Evolutionary conservation across 1,140 invertebrate species (phyloP).

Genomic region (Pseudomyrmex cubaensis): DNA sequence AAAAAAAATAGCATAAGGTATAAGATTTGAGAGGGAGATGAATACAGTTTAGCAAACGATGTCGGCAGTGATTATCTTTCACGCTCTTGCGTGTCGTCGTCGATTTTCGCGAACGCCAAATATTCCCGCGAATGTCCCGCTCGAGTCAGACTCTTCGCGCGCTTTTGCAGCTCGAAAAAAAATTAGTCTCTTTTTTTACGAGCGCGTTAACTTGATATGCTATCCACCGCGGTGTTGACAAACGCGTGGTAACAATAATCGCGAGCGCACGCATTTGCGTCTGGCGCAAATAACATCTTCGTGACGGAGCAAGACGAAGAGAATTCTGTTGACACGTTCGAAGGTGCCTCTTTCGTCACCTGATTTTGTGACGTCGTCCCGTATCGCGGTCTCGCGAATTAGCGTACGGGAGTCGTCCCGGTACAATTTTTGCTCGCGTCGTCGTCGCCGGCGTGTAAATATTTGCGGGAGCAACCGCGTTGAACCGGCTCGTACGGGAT

Average conservation of each 20-base stretch:
- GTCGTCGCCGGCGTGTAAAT: conserved; percentile 64
- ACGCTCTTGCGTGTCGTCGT: background rate
- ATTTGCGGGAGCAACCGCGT: conserved; percentile 57
- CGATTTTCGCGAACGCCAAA: background rate
- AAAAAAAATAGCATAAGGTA: too few relatives aligned
- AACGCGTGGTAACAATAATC: conserved; percentile 35
- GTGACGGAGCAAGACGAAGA: conserved; percentile 3
- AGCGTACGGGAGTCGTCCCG: conserved; percentile 39
- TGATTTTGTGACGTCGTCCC: conserved; percentile 34
- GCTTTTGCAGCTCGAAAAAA: background rate
- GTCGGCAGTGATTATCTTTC: background rate
- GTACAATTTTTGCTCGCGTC: conserved; percentile 58
- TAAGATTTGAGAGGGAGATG: too few relatives aligned
- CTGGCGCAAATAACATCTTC: conserved; percentile 43
- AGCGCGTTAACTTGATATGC: conserved; percentile 16
- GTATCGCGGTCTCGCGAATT: conserved; percentile 49
- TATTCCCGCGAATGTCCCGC: background rate
- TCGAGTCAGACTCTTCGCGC: background rate
- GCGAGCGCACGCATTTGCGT: conserved; percentile 25
- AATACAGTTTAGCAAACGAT: too few relatives aligned
- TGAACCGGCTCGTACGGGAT: conserved; percentile 31
- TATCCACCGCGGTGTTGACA: background rate
- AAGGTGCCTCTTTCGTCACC: background rate
- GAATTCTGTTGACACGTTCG: conserved; percentile 35
- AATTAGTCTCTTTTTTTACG: conserved; percentile 31